A percentile compares a stretch with the other conserved stretches of the same genome.
Conservation (phyloP, 2,888 invertebrate species). For the Dione vanillae region DNA sequence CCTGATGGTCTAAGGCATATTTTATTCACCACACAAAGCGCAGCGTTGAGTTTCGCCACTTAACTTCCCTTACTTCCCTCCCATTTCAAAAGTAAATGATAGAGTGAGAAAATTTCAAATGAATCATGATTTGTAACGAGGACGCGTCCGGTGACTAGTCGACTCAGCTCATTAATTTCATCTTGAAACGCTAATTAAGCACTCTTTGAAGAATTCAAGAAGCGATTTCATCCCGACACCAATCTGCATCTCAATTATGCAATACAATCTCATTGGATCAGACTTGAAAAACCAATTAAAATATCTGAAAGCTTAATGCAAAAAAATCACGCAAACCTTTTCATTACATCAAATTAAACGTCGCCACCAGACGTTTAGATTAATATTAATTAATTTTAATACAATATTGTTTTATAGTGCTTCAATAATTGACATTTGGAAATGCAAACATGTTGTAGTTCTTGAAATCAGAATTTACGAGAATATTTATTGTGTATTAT, state of each 20-base stretch:
- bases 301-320: constrained; percentile 43
- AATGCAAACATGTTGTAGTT: too few relatives aligned
- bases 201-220: constrained; percentile 71
- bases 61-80: constrained; percentile 1
- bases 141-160: constrained; percentile 33
- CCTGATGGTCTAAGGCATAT: too few relatives aligned
- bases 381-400: constrained; percentile 36
- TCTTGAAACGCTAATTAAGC: constrained; percentile 72
- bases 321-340: constrained; percentile 31
- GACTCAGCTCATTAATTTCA: constrained; percentile 67
- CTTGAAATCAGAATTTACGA: too few relatives aligned
- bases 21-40: too few relatives aligned
- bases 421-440: not conserved
- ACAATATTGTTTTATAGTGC: not conserved
- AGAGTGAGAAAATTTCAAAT: constrained; percentile 25
- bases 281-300: constrained; percentile 53
- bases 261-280: constrained; percentile 60
- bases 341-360: constrained; percentile 39
- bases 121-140: constrained; percentile 32
- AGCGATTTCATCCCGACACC: constrained; percentile 62
- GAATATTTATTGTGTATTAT: too few relatives aligned
- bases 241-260: constrained; percentile 65
- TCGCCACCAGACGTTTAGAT: constrained; percentile 33
- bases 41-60: too few relatives aligned
- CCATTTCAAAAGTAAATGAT: constrained; percentile 21